Evolutionary conservation across 2,113 vertebrate species (phyloP).

Genomic region (Rhea americana): DNA sequence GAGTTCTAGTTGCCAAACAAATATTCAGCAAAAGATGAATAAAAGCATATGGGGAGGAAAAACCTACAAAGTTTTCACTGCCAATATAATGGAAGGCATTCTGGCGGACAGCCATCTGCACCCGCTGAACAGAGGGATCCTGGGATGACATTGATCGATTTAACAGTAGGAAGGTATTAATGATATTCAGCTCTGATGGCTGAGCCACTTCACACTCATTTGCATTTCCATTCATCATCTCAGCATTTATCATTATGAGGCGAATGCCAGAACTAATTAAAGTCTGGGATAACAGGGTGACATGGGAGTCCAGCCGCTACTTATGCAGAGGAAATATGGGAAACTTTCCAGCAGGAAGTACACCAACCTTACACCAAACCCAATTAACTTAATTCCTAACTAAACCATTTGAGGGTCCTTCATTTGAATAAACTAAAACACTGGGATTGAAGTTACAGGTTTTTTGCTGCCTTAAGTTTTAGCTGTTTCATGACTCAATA

Average conservation of each 20-base stretch:
- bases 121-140: constrained; percentile 79
- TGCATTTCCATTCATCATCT: constrained; percentile 98
- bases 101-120: constrained; percentile 80
- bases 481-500: background rate
- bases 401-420: constrained; percentile 85
- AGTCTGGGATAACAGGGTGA: constrained; percentile 91
- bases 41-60: constrained; percentile 80
- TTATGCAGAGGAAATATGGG: constrained; percentile 78
- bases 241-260: constrained; percentile 92
- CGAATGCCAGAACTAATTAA: constrained; percentile 98
- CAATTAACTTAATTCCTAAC: constrained; percentile 91
- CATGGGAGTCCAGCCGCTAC: constrained; percentile 83
- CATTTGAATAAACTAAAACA: constrained; percentile 79
- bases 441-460: constrained; percentile 45
- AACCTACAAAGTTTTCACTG: constrained; percentile 68
- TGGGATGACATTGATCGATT: constrained; percentile 94
- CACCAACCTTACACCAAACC: constrained; percentile 86
- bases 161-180: constrained; percentile 93
- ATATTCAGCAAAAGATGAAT: constrained; percentile 80
- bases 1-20: constrained; percentile 81
- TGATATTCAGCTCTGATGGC: constrained; percentile 89
- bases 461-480: constrained; percentile 6
- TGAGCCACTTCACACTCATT: constrained; percentile 91
- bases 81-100: constrained; percentile 72
- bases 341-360: constrained; percentile 86